phyloP scores from a whole-genome alignment of 2,888 invertebrate species.

The Chrysolina oricalcia region DNA sequence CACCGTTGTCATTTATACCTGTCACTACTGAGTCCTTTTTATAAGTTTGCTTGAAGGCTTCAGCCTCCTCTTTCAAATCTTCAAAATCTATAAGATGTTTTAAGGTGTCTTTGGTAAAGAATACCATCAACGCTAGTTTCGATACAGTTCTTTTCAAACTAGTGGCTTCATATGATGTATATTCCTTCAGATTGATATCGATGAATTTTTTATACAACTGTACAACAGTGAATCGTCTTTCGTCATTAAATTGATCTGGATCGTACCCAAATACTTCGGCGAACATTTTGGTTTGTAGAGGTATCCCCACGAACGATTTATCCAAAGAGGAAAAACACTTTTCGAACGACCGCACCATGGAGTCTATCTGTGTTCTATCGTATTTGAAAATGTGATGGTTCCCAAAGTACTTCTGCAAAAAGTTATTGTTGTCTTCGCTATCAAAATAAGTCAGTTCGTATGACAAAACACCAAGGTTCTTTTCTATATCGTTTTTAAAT shows the following conservation, averaged over 20 bases:
- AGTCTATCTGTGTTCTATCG: constrained; percentile 22
- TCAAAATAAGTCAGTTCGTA: constrained; percentile 29
- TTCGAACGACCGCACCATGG: constrained; percentile 27
- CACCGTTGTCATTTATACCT: constrained; percentile 34
- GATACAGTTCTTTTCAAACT: constrained; percentile 35
- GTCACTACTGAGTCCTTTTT: constrained; percentile 34
- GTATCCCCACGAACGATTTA: constrained; percentile 25
- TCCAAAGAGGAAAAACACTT: constrained; percentile 28
- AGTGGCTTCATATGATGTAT: constrained; percentile 34
- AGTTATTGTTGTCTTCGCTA: constrained; percentile 19
- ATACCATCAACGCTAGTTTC: constrained; percentile 34
- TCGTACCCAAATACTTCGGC: constrained; percentile 38
- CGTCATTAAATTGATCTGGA: constrained; percentile 25
- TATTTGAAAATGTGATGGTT: constrained; percentile 25
- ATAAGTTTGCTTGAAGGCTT: constrained; percentile 34
- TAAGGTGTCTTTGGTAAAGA: constrained; percentile 26
- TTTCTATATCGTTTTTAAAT: constrained; percentile 21
- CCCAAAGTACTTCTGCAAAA: constrained; percentile 31
- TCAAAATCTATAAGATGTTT: constrained; percentile 36
- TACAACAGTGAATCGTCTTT: constrained; percentile 27
- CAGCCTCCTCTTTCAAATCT: constrained; percentile 28
- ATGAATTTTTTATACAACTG: constrained; percentile 37
- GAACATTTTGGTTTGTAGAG: constrained; percentile 37
- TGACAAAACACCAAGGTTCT: constrained; percentile 18
- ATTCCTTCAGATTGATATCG: constrained; percentile 35